Conservation (phyloP, 2,113 vertebrate genomes). For the Phrynosoma platyrhinos region DNA sequence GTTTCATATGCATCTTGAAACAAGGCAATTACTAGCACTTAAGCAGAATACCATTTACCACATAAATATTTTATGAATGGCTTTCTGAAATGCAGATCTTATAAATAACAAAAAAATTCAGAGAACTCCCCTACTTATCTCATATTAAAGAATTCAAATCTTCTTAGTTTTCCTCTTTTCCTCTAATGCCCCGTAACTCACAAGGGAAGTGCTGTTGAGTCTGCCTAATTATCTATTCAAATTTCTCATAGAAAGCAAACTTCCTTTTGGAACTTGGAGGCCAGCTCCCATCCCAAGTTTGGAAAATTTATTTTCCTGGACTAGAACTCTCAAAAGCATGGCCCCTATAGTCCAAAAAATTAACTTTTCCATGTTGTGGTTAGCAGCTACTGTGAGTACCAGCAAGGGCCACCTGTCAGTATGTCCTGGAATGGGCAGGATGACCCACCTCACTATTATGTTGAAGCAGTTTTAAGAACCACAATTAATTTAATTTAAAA, state of each 20-base stretch:
- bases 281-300: too few relatives aligned
- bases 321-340: too few relatives aligned
- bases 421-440: neutral
- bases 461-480: neutral
- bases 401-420: neutral
- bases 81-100: neutral
- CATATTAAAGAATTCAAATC: neutral
- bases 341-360: too few relatives aligned
- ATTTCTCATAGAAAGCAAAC: neutral
- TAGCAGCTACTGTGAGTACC: neutral
- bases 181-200: neutral
- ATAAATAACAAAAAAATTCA: slow-evolving; percentile 11
- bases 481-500: neutral
- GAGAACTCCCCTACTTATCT: neutral
- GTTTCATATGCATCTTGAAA: neutral
- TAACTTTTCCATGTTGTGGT: neutral
- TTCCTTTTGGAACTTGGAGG: neutral
- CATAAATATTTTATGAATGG: neutral
- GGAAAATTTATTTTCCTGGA: too few relatives aligned
- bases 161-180: neutral
- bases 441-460: neutral
- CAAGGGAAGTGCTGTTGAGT: neutral
- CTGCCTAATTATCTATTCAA: neutral
- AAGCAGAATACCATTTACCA: neutral
- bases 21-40: neutral